These are phyloP conservation scores for Formica aserva DNA, from an alignment of 2,888 invertebrate species.

Conservation along the genomic window DNA sequence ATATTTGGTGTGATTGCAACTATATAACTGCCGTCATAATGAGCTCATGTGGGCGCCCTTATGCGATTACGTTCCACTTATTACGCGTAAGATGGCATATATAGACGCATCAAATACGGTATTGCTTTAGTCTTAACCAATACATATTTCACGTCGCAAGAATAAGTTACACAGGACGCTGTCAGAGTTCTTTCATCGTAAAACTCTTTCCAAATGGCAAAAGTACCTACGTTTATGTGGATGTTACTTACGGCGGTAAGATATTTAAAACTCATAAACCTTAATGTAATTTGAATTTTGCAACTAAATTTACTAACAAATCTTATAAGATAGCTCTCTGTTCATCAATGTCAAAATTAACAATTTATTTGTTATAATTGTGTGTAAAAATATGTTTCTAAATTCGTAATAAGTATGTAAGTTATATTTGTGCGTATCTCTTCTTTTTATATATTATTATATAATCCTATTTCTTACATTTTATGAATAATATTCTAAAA, in stretches of 20 bases:
- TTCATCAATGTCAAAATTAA: neutral
- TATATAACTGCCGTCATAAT: constrained; percentile 39
- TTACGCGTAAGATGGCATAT: constrained; percentile 43
- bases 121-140: constrained; percentile 23
- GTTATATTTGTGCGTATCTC: neutral
- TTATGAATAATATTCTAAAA: neutral
- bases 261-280: neutral
- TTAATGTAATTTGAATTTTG: neutral
- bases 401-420: neutral
- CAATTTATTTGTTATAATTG: neutral
- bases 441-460: neutral
- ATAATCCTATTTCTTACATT: neutral
- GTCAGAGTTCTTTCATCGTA: neutral
- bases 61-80: constrained; percentile 62
- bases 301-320: neutral
- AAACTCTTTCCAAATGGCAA: constrained; percentile 22
- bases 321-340: neutral
- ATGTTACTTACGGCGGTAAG: constrained; percentile 32
- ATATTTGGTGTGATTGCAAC: constrained; percentile 55
- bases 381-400: neutral
- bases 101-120: constrained; percentile 27
- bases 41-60: constrained; percentile 66
- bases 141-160: neutral
- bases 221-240: constrained; percentile 7
- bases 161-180: constrained; percentile 6